These are phyloP conservation scores for Conus canariensis DNA, from an alignment of 2,888 invertebrate genomes.

Conservation along the genomic window DNA sequence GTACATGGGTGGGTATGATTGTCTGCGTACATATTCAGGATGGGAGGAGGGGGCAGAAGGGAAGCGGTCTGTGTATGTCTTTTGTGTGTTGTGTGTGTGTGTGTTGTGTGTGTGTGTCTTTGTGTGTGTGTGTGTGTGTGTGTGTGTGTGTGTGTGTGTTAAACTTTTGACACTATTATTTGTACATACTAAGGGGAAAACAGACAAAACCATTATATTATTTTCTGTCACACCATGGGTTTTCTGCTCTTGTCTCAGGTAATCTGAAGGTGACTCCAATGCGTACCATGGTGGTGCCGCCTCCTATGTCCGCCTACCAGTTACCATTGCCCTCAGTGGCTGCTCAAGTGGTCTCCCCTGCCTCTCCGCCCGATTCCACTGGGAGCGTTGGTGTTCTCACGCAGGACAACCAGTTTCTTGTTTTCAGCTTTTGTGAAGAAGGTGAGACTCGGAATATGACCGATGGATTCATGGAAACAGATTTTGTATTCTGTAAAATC, in stretches of 20 bases:
- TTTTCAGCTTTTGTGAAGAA: slow-evolving; percentile 51
- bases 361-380: slow-evolving; percentile 55
- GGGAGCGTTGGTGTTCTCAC: slow-evolving; percentile 63
- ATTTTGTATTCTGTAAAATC: neutral
- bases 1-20: neutral
- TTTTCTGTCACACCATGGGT: neutral
- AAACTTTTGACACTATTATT: too few species aligned
- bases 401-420: slow-evolving; percentile 64
- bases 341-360: slow-evolving; percentile 70
- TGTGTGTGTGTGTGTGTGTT: neutral
- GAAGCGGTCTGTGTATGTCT: too few species aligned
- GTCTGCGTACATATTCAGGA: neutral
- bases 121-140: neutral
- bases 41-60: too few species aligned
- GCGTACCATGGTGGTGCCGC: slow-evolving; percentile 87
- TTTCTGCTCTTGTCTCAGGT: slow-evolving; percentile 68
- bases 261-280: slow-evolving; percentile 87
- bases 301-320: slow-evolving; percentile 87
- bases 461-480: neutral
- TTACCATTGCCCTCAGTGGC: slow-evolving; percentile 82
- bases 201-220: neutral
- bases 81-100: neutral
- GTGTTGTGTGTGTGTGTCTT: neutral
- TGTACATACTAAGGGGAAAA: neutral
- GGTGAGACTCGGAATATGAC: neutral